Evolutionary conservation across 2,113 vertebrate species (phyloP), one percentile per base, ranked within the genome.

Genomic region (Struthio camelus): DNA sequence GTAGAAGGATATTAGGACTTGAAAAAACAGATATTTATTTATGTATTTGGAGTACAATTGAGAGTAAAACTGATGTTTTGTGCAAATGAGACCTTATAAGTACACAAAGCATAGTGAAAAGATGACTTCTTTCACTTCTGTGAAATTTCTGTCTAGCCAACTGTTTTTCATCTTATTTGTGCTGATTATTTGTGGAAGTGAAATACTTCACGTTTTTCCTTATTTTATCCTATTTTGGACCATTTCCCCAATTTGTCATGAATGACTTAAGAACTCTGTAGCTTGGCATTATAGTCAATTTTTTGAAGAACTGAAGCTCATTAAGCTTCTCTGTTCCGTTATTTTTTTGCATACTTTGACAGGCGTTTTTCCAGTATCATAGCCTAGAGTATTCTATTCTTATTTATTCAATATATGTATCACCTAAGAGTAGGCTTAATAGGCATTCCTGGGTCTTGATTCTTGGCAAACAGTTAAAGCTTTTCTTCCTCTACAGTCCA

Each of bases 151-250:
- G 36, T 23, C 50, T 90, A 7, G 42, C 24, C 65, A 71, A 65
- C 46, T 94, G 70, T 65, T 94, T 13, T 4, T 44, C 66, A 10
- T 85, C 67, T 92, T 77, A 12, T 75, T 81, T 88, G 80, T 64
- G 54, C 92, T 81, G 34, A 7, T 42, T 79, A 8, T 83, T 95
- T 4, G 9, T 89, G 80, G 83, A 92, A 93, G 75, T 77, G 86
- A 93, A 94, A 79, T 94, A 32, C 6, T 92, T 90, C 65, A 51
- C 38, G 15, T 93, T 81, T 89, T 73, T 64, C 77, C 65, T 87
- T 62, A 10, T 58, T 94, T 24, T 95, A 56, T 94, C 94, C 94
- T 96, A 69, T 48, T 91, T 95, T 94, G 93, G 95, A 87, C 50
- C 51, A 3, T 75, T 40, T 78, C 40, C 40, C 7, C 44, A 14